Base-by-base conservation (phyloP, 2,797 vertebrate genomes). In the Adelosebastes latens region DNA sequence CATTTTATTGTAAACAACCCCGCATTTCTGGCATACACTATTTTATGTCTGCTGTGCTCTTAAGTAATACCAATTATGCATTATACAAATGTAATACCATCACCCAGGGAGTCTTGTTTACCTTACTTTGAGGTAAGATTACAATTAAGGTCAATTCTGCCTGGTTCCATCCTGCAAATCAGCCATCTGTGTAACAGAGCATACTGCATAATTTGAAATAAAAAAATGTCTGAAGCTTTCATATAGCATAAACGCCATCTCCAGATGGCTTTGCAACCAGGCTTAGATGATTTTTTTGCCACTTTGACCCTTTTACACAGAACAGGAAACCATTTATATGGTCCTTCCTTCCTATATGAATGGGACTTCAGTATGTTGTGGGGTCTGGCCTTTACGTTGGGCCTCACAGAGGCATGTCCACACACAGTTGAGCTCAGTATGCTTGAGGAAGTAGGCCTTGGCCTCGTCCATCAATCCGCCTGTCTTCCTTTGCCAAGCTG, bases 401-500 rank as follows among this genome's bases (percentile, higher is more conserved):
- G 88, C 81, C 87, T 87, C 80, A 84, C 84, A 85, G 82, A 89
- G 55, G 58, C 92, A 88, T 91, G 90, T 91, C 88, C 90, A 85
- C 88, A 87, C 82, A 87, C 82, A 90, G 87, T 82, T 80, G 86
- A 92, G 89, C 87, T 91, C 84, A 87, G 89, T 88, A 88, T 90
- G 90, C 90, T 91, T 77, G 90, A 93, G 92, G 93, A 93, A 91
- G 89, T 87, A 87, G 89, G 90, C 91, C 89, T 93, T 86, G 89
- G 89, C 91, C 91, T 93, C 87, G 81, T 92, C 94, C 93, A 94
- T 95, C 93, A 94, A 94, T 94, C 90, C 71, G 87, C 89, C 87
- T 86, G 92, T 93, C 92, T 91, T 94, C 91, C 86, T 91, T 89
- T 93, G 89, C 91, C 93, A 88, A 92, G 91, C 93, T 93, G 90